Evolutionary conservation across 1,140 invertebrate genomes (phyloP).

Genomic region (Triops cancriformis): DNA sequence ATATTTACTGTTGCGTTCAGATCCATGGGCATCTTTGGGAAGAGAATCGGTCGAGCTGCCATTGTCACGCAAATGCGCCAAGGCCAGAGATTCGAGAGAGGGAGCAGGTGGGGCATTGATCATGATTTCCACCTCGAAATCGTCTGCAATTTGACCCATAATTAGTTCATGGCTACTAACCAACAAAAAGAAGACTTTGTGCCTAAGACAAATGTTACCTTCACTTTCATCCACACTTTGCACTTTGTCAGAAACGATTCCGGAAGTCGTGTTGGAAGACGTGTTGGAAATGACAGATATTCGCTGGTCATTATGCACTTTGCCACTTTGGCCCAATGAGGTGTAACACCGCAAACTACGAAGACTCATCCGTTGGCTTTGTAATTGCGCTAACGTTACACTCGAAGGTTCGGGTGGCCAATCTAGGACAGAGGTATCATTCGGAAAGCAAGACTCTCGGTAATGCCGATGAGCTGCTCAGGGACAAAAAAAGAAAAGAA

Average conservation of each 20-base stretch:
- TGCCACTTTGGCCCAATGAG: conserved; percentile 20
- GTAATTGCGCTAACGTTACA: background rate
- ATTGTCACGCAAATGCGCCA: conserved; percentile 40
- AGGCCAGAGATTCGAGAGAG: conserved; percentile 62
- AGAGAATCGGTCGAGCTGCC: conserved; percentile 17
- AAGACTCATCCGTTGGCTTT: conserved; percentile 13
- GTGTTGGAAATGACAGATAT: conserved; percentile 85
- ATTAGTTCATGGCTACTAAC: background rate
- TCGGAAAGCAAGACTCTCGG: conserved; percentile 22
- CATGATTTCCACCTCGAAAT: conserved; percentile 62
- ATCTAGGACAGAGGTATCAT: conserved; percentile 2
- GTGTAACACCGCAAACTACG: conserved; percentile 23
- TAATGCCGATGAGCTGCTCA: conserved; percentile 17
- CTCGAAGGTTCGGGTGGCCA: conserved; percentile 11
- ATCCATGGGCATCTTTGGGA: background rate
- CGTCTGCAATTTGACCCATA: conserved; percentile 36
- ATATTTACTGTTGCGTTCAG: background rate
- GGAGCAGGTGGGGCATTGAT: conserved; percentile 55
- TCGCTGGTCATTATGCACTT: conserved; percentile 53
- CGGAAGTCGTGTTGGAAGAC: conserved; percentile 88
- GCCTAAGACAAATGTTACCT: conserved; percentile 37
- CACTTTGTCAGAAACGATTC: conserved; percentile 86
- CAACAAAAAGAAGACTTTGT: background rate
- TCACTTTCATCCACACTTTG: conserved; percentile 81
- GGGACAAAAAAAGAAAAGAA: background rate